Conservation (phyloP, 2,797 vertebrate genomes). For the Leptodactylus fallax region DNA sequence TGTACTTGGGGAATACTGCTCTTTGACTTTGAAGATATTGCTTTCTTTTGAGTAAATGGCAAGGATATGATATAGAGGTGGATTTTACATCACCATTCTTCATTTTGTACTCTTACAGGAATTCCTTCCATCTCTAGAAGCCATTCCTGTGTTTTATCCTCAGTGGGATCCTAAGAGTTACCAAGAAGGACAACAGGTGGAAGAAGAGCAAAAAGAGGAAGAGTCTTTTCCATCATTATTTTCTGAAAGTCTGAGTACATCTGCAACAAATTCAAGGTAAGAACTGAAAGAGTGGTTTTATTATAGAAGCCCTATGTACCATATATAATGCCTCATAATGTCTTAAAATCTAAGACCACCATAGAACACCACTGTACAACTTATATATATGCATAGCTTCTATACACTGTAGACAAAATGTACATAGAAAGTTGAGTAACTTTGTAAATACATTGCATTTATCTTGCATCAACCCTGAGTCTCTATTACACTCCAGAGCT, state of each 20-base stretch:
- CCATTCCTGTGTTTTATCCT: constrained; percentile 13
- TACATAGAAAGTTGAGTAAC: too few relatives aligned
- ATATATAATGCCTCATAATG: too few relatives aligned
- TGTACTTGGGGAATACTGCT: too few relatives aligned
- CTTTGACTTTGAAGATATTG: too few relatives aligned
- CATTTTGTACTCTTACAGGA: constrained; percentile 25
- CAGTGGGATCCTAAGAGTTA: constrained; percentile 8
- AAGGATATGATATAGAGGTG: not conserved
- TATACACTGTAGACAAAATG: too few relatives aligned
- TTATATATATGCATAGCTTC: too few relatives aligned
- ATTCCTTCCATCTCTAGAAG: constrained; percentile 25
- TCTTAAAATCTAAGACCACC: too few relatives aligned
- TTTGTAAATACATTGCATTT: too few relatives aligned
- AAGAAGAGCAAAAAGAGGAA: not conserved
- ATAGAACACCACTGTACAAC: too few relatives aligned
- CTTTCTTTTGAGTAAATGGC: not conserved
- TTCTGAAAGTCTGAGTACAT: not conserved
- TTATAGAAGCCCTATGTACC: too few relatives aligned
- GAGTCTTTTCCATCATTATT: constrained; percentile 12
- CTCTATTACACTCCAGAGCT: not conserved
- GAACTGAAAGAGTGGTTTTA: not conserved
- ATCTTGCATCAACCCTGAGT: too few relatives aligned
- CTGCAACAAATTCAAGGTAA: constrained; percentile 31
- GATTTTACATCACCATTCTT: not conserved
- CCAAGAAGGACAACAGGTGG: not conserved